Evolutionary conservation across 2,888 invertebrate genomes (phyloP), one percentile per base, ranked within the genome.

Genomic region (Sesia apiformis): DNA sequence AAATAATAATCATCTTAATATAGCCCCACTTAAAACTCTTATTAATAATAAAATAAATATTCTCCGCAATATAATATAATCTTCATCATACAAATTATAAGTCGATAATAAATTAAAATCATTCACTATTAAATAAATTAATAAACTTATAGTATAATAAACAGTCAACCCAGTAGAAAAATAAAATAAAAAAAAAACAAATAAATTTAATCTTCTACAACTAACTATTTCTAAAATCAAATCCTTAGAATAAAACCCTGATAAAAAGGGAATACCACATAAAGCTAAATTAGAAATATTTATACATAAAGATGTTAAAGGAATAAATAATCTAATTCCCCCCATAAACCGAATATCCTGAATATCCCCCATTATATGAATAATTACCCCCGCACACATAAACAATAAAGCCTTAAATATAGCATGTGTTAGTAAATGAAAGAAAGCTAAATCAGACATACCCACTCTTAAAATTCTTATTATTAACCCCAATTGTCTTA

Each of bases 361-460:
- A 68, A 70, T 86, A 85, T 92, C 90, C 64, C 72, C 77, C 74
- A 91, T 87, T 74, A 86, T 87, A 88, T 93, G 93, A 91, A 94
- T 94, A 81, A 94, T 84, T 53, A 90, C 80, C 0, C 94, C 94
- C 0, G 93, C 92, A 90, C 93, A 93, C 70, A 94, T 90, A 91
- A 94, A 94, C 77, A 94, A 87, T 79, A 93, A 87, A 64, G 94
- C 93, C 61, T 94, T 94, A 93, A 94, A 94, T 82, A 94, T 89
- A 58, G 94, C 94, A 91, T 94, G 93, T 61, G 90, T 92, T 73
- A 94, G 81, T 72, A 94, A 79, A 91, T 94, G 94, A 91, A 93
- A 93, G 91, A 93, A 93, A 65, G 92, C 90, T 69, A 94, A 85
- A 58, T 89, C 76, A 61, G 72, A 69, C 58, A 89, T 80, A 0